Conservation (phyloP, 1,140 invertebrate species). For the Caerostris extrusa region DNA sequence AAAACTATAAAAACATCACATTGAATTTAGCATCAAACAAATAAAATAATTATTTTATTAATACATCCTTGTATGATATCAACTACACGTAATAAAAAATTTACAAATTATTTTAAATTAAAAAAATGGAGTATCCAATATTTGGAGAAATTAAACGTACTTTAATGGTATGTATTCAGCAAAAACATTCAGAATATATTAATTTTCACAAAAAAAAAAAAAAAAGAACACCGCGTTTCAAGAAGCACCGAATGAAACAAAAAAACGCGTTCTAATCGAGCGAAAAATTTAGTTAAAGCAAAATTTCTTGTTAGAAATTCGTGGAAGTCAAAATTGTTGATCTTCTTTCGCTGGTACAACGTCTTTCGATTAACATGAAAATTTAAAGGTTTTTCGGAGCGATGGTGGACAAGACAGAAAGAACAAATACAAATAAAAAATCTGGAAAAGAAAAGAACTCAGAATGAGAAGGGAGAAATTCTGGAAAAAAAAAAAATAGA, state of each 20-base stretch:
- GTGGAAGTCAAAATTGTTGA: conserved; percentile 60
- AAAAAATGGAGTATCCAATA: too few species aligned
- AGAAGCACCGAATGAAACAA: not conserved
- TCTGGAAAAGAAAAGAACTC: conserved; percentile 30
- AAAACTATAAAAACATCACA: too few species aligned
- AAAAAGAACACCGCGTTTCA: not conserved
- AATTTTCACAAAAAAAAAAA: not conserved
- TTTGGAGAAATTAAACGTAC: too few species aligned
- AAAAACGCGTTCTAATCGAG: conserved; percentile 41
- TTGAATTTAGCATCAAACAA: too few species aligned
- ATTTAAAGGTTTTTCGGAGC: conserved; percentile 67
- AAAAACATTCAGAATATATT: not conserved
- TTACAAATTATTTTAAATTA: too few species aligned
- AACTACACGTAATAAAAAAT: too few species aligned
- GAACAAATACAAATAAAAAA: conserved; percentile 57
- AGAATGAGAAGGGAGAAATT: conserved; percentile 44
- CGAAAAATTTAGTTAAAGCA: conserved; percentile 43
- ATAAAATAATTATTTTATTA: too few species aligned
- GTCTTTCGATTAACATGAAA: conserved; percentile 73
- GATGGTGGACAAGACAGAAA: conserved; percentile 3
- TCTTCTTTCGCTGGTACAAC: conserved; percentile 44
- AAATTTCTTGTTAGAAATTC: conserved; percentile 50
- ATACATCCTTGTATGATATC: too few species aligned
- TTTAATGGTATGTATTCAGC: not conserved
- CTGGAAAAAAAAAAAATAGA: conserved; percentile 16